Evolutionary conservation across 1,140 invertebrate genomes (phyloP).

Genomic region (Pseudomyrmex concolor): DNA sequence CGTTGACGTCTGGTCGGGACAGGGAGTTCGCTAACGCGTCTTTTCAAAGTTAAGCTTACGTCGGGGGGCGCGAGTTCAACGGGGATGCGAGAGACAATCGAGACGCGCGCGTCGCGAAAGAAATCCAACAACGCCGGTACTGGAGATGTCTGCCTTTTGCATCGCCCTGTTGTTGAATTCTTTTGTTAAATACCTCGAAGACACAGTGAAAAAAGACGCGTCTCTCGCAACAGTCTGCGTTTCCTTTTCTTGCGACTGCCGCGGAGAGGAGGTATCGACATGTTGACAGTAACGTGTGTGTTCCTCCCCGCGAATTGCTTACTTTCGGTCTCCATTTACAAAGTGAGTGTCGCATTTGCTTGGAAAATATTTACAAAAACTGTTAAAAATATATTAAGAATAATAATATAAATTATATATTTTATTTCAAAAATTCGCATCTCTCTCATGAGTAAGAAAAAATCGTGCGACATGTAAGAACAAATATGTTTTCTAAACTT

Average conservation of each 20-base stretch:
- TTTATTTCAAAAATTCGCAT: too few relatives aligned
- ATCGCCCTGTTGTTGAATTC: neutral
- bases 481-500: too few relatives aligned
- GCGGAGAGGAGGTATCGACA: neutral
- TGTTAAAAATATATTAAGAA: too few relatives aligned
- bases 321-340: neutral
- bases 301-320: neutral
- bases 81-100: conserved; percentile 63
- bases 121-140: conserved; percentile 30
- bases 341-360: neutral
- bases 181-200: conserved; percentile 36
- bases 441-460: too few relatives aligned
- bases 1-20: conserved; percentile 29
- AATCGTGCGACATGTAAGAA: too few relatives aligned
- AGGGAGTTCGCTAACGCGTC: conserved; percentile 24
- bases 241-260: neutral
- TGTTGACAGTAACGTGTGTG: neutral
- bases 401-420: too few relatives aligned
- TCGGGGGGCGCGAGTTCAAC: conserved; percentile 52
- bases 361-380: too few relatives aligned
- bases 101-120: conserved; percentile 24
- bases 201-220: neutral
- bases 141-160: neutral
- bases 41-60: conserved; percentile 64
- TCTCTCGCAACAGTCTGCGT: neutral